phyloP scores from a whole-genome alignment of 1,140 invertebrate species.

The Temnothorax curvispinosus region DNA sequence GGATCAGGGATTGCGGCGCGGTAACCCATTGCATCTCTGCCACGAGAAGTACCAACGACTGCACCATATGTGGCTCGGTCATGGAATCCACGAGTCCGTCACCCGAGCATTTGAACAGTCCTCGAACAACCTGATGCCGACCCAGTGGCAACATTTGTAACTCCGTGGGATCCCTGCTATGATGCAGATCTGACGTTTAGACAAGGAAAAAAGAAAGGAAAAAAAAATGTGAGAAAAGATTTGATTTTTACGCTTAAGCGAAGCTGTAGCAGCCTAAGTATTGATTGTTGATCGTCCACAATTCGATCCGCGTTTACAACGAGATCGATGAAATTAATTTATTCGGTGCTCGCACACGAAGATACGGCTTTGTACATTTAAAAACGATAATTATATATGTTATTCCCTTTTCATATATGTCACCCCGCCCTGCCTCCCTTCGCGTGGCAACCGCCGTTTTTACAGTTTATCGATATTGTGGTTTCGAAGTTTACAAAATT shows the following conservation, averaged over 20 bases:
- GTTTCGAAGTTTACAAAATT: constrained; percentile 81
- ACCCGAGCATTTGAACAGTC: constrained; percentile 92
- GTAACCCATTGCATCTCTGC: constrained; percentile 97
- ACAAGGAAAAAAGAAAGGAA: constrained; percentile 57
- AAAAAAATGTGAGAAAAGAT: constrained; percentile 15
- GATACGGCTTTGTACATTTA: constrained; percentile 79
- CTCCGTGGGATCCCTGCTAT: constrained; percentile 60
- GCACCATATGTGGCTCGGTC: constrained; percentile 96
- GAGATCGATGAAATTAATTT: constrained; percentile 77
- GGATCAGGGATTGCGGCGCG: constrained; percentile 97
- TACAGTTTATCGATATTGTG: constrained; percentile 64
- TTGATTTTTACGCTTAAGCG: constrained; percentile 78
- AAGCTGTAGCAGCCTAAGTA: constrained; percentile 71
- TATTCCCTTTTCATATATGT: constrained; percentile 58
- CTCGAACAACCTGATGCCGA: constrained; percentile 90
- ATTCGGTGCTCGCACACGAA: constrained; percentile 62
- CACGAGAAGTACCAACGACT: constrained; percentile 93
- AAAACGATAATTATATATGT: constrained; percentile 72
- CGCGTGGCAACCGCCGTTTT: constrained; percentile 76
- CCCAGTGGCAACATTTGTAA: constrained; percentile 96
- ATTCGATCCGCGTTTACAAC: constrained; percentile 67
- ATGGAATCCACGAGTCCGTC: constrained; percentile 97
- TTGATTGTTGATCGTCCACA: constrained; percentile 73
- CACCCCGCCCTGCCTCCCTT: background rate
- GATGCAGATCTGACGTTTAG: constrained; percentile 72